These are phyloP conservation scores for Goniozus legneri DNA, from an alignment of 1,140 invertebrate species.

Conservation along the genomic window DNA sequence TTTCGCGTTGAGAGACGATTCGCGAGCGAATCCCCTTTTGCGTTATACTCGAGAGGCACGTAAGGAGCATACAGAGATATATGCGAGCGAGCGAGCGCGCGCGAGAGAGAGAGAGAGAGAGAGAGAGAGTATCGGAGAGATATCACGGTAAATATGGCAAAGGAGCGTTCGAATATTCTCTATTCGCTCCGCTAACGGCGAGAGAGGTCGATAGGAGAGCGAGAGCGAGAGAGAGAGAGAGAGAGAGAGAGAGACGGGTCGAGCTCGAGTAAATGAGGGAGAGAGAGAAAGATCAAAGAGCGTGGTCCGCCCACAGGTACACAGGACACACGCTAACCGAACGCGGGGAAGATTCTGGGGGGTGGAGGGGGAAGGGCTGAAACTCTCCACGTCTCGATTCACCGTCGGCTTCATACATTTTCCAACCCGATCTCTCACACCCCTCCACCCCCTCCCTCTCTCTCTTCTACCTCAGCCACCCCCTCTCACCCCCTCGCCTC, in stretches of 20 bases:
- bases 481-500: neutral
- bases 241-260: no score
- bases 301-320: no score
- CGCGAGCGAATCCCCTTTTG: no score
- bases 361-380: neutral
- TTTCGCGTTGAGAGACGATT: constrained; percentile 5
- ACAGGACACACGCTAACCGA: neutral
- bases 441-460: no score
- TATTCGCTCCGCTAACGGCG: no score
- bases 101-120: no score
- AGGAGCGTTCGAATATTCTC: constrained; percentile 3
- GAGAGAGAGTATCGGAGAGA: constrained; percentile 3
- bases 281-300: constrained; percentile 24
- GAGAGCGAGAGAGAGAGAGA: no score
- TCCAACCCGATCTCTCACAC: no score
- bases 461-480: no score
- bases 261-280: neutral
- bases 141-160: constrained; percentile 13
- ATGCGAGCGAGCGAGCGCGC: no score
- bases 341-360: neutral
- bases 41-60: no score
- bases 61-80: neutral
- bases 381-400: constrained; percentile 16
- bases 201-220: neutral
- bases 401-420: no score